phyloP scores from a whole-genome alignment of 2,888 invertebrate species.

The Cephus pygmeus region DNA sequence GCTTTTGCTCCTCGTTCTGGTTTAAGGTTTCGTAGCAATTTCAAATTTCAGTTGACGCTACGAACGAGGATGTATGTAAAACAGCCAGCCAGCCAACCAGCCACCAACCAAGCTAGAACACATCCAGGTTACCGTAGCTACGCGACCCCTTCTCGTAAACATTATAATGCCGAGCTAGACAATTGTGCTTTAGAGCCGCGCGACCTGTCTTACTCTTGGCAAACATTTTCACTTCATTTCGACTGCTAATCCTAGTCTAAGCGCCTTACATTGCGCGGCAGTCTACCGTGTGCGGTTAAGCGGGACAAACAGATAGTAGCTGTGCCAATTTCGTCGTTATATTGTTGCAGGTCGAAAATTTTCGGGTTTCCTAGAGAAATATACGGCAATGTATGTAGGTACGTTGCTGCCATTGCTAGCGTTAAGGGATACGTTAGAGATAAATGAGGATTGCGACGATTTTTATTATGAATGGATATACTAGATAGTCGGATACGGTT shows the following conservation, averaged over 20 bases:
- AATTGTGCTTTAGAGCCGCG: slow-evolving; percentile 28
- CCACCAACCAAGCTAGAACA: not conserved
- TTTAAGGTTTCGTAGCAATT: not conserved
- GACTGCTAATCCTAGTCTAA: slow-evolving; percentile 24
- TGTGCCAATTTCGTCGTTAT: not conserved
- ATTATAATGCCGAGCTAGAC: slow-evolving; percentile 31
- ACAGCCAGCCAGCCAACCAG: not conserved
- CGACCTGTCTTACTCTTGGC: slow-evolving; percentile 28
- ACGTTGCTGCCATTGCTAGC: no score
- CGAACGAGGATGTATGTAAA: slow-evolving; percentile 1
- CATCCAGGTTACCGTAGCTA: not conserved
- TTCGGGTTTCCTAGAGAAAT: not conserved
- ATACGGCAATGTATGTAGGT: not conserved
- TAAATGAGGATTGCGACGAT: not conserved
- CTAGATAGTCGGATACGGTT: not conserved
- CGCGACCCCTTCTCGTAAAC: slow-evolving; percentile 18
- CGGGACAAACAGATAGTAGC: not conserved
- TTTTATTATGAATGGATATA: not conserved
- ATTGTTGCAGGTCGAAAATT: not conserved
- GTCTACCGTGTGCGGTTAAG: not conserved
- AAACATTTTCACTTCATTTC: slow-evolving; percentile 32
- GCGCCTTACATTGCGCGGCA: not conserved
- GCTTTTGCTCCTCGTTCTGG: not conserved
- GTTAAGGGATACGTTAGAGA: not conserved
- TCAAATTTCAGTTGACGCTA: slow-evolving; percentile 1